Percentiles rank a stretch among this genome's conserved stretches.
Conservation (phyloP, 2,888 invertebrate genomes). For the Macropis europaea region DNA sequence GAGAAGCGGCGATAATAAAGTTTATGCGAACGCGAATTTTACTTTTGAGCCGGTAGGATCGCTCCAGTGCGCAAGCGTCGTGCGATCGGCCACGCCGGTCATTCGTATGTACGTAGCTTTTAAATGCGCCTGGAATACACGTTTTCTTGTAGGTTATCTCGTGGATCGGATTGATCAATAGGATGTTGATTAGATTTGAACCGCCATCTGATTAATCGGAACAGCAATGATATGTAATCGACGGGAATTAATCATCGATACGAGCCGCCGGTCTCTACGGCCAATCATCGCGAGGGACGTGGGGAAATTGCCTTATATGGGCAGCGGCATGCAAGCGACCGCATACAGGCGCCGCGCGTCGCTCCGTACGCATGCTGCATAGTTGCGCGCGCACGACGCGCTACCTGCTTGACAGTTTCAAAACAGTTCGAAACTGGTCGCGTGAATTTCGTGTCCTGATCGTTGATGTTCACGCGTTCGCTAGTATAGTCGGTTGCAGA, state of each 20-base stretch:
- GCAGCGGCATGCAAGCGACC: constrained; percentile 68
- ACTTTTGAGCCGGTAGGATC: constrained; percentile 47
- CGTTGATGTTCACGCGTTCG: neutral
- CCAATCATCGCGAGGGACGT: constrained; percentile 79
- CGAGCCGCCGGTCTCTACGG: constrained; percentile 67
- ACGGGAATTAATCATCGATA: constrained; percentile 68
- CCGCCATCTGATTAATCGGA: neutral
- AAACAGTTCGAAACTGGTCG: neutral
- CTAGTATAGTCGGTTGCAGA: no score
- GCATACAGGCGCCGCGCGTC: constrained; percentile 53
- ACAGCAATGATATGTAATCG: constrained; percentile 37
- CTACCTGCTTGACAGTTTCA: constrained; percentile 29
- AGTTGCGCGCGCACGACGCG: constrained; percentile 46
- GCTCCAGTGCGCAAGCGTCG: constrained; percentile 46
- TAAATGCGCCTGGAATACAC: constrained; percentile 56
- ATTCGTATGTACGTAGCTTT: constrained; percentile 57
- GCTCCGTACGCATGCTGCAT: constrained; percentile 55
- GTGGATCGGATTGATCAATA: neutral
- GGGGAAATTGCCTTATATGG: constrained; percentile 81
- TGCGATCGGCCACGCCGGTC: constrained; percentile 46
- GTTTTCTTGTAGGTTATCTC: constrained; percentile 4
- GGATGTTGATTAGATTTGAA: neutral
- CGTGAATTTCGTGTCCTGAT: neutral
- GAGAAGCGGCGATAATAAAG: neutral
- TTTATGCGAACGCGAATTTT: constrained; percentile 15